Evolutionary conservation across 2,888 invertebrate genomes (phyloP), one percentile per base, ranked within the genome.

Genomic region (Hoplodrina blanda): DNA sequence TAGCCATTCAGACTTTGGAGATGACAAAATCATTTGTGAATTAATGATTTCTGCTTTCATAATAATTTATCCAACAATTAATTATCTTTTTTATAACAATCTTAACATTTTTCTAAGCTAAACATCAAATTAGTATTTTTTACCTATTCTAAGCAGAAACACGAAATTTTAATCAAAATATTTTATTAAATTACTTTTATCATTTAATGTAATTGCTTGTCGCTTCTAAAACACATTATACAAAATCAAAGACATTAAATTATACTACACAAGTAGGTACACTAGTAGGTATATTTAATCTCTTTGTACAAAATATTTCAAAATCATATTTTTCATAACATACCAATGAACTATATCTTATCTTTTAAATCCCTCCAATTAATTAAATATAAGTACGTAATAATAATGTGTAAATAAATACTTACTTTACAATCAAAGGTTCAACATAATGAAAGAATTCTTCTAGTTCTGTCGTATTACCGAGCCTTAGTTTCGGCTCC

Each of bases 361-460:
- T 41, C 11, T 10, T 41, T 13, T 41, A 13, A 13, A 41, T 11
- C 13, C 13, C 41, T 4, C 37, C 1, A 8, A 33, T 37, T 8
- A 37, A 37, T 7, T 37, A 37, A 37, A 37, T 37, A 8, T 8
- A 37, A 6, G 8, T 37, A 8, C 37, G 41, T 41, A 41, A 41
- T 41, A 41, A 13, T 4, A 41, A 17, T 46, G 46, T 17, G 46
- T 17, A 19, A 10, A 19, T 37, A 62, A 17, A 4, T 13, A 85
- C 88, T 87, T 62, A 89, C 89, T 62, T 69, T 44, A 55, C 67
- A 30, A 88, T 84, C 60, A 82, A 55, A 5, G 86, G 85, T 46
- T 66, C 73, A 15, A 84, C 62, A 30, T 79, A 78, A 20, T 76
- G 33, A 46, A 88, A 84, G 69, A 89, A 90, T 5, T 88, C 85